These are phyloP conservation scores for Cariama cristata DNA, from an alignment of 2,113 vertebrate genomes.

Conservation along the genomic window DNA sequence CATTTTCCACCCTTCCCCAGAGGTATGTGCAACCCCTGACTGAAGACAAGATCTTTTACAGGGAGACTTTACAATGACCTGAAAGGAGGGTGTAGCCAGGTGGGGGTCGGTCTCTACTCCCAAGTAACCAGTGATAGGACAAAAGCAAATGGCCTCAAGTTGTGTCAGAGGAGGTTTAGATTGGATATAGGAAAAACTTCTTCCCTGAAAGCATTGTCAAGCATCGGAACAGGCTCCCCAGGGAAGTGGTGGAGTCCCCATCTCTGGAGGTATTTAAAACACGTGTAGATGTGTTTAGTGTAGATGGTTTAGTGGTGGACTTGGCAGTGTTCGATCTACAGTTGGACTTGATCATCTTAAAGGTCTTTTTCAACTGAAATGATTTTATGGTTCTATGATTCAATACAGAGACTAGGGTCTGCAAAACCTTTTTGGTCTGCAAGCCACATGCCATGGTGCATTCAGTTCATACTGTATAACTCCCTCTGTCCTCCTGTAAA, in stretches of 20 bases:
- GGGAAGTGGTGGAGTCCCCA: no score
- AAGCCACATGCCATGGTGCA: no score
- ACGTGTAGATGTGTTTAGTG: neutral
- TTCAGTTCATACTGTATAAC: neutral
- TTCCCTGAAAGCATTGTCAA: no score
- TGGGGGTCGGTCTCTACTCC: no score
- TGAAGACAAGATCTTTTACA: neutral
- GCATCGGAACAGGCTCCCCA: no score
- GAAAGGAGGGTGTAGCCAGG: neutral
- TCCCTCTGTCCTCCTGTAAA: neutral
- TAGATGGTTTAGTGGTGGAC: neutral
- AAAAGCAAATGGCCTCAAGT: no score
- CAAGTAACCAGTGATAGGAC: no score
- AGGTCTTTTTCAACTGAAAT: neutral
- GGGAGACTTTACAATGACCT: neutral
- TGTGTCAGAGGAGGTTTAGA: no score
- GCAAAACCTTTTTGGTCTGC: neutral
- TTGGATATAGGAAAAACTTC: no score
- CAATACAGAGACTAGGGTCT: neutral
- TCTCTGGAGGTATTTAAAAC: neutral
- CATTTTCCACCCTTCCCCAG: neutral
- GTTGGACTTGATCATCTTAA: no score
- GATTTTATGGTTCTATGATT: neutral
- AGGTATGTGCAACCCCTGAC: neutral
- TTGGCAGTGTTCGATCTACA: neutral